phyloP scores from a whole-genome alignment of 2,888 invertebrate species.

The Exocentrus adspersus region DNA sequence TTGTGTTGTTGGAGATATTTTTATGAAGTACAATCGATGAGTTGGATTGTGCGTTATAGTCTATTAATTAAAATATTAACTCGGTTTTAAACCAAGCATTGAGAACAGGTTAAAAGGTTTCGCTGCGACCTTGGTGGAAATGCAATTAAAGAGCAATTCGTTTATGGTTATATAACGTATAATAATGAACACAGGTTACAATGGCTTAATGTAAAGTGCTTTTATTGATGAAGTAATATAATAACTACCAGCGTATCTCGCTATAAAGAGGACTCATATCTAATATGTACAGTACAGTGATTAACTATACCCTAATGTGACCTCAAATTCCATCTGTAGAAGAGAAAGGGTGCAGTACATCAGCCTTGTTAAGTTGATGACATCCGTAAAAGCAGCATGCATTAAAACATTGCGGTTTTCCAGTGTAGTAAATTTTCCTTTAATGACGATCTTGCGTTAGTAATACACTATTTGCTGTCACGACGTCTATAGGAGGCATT shows the following conservation, averaged over 20 bases:
- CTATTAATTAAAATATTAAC: too few species aligned
- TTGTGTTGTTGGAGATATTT: too few species aligned
- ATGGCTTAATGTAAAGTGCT: neutral
- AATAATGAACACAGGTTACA: constrained; percentile 11
- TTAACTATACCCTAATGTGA: constrained; percentile 16
- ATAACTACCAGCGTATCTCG: constrained; percentile 8
- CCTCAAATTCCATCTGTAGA: constrained; percentile 18
- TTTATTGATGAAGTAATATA: constrained; percentile 17
- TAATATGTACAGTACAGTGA: constrained; percentile 17
- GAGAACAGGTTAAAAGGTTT: neutral
- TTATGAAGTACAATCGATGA: too few species aligned
- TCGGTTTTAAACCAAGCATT: too few species aligned
- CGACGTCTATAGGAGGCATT: constrained; percentile 16
- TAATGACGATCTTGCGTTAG: constrained; percentile 31
- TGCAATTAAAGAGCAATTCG: neutral
- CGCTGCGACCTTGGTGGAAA: constrained; percentile 1
- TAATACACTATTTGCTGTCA: constrained; percentile 23
- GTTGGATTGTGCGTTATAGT: too few species aligned
- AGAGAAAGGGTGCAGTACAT: constrained; percentile 16
- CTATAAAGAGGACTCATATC: constrained; percentile 11
- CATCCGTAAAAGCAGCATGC: constrained; percentile 26
- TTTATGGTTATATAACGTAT: constrained; percentile 13
- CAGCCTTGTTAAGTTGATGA: constrained; percentile 27
- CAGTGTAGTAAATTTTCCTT: constrained; percentile 21
- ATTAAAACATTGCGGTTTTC: constrained; percentile 24